phyloP scores from a whole-genome alignment of 2,888 invertebrate genomes.

The Pyrgus malvae region DNA sequence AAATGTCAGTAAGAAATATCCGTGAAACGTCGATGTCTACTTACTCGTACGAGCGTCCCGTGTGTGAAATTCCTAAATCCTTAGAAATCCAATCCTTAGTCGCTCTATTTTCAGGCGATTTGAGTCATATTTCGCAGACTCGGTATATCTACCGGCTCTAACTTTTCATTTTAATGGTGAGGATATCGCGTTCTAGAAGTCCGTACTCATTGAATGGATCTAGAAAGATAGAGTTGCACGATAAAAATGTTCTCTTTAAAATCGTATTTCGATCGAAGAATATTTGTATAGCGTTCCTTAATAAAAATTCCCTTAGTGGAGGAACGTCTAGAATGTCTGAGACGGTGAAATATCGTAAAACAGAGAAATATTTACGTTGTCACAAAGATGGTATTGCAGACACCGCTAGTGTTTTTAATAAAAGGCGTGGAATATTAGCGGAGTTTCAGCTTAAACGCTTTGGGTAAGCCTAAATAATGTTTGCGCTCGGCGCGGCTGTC shows the following conservation, averaged over 20 bases:
- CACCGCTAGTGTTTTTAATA: conserved; percentile 14
- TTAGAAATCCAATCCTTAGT: conserved; percentile 37
- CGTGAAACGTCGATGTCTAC: no score
- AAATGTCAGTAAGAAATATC: no score
- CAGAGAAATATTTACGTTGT: background rate
- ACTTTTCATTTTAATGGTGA: conserved; percentile 21
- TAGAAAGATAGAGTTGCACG: conserved; percentile 1
- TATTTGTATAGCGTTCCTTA: conserved; percentile 17
- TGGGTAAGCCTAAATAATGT: conserved; percentile 24
- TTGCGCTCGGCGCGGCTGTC: conserved; percentile 6
- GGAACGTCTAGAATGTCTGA: conserved; percentile 7
- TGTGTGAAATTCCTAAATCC: conserved; percentile 40
- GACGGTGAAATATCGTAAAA: background rate
- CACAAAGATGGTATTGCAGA: background rate
- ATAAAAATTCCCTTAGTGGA: conserved; percentile 11
- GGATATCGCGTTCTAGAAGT: conserved; percentile 12
- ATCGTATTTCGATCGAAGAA: conserved; percentile 1
- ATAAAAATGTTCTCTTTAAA: conserved; percentile 10
- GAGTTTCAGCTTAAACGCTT: conserved; percentile 17
- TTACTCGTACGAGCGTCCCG: no score
- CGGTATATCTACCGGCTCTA: conserved; percentile 11
- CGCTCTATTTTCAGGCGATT: conserved; percentile 13
- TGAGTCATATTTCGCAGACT: conserved; percentile 15
- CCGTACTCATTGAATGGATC: conserved; percentile 6
- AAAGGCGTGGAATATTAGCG: conserved; percentile 14